phyloP scores from a whole-genome alignment of 1,140 invertebrate genomes.

The Cherax destructor region DNA sequence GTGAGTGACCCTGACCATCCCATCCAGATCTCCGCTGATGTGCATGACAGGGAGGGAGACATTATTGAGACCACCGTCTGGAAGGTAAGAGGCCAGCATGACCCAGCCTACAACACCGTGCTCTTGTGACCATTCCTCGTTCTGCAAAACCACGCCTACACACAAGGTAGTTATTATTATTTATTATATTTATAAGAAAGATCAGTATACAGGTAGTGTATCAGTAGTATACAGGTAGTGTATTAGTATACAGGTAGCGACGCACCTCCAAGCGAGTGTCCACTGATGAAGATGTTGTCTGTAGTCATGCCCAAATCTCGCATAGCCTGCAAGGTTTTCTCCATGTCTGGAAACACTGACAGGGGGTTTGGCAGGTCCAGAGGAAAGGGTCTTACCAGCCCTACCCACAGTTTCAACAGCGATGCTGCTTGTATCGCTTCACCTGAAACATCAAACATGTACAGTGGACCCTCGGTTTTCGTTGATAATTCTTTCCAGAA shows the following conservation, averaged over 20 bases:
- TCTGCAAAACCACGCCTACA: conserved; percentile 42
- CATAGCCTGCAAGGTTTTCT: conserved; percentile 37
- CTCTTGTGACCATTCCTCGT: conserved; percentile 16
- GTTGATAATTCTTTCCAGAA: too few species aligned
- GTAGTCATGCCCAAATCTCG: conserved; percentile 41
- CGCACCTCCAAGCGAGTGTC: conserved; percentile 58
- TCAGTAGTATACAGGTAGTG: neutral
- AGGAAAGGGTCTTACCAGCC: conserved; percentile 50
- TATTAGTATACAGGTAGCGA: neutral
- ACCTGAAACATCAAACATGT: neutral
- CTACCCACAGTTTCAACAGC: conserved; percentile 55
- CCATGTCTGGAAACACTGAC: conserved; percentile 1
- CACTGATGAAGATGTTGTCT: conserved; percentile 15
- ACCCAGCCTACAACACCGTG: conserved; percentile 38
- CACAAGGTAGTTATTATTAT: too few species aligned
- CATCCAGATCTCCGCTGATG: conserved; percentile 55
- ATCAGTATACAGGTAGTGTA: neutral
- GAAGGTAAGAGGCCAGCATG: conserved; percentile 59
- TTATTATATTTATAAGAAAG: too few species aligned
- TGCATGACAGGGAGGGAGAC: conserved; percentile 51
- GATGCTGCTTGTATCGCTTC: conserved; percentile 39
- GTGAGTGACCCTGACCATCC: conserved; percentile 23
- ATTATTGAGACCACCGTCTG: conserved; percentile 29
- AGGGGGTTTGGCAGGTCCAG: conserved; percentile 59
- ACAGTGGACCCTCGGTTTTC: too few species aligned